Conservation (phyloP, 2,113 vertebrate species). For the Tiliqua scincoides region DNA sequence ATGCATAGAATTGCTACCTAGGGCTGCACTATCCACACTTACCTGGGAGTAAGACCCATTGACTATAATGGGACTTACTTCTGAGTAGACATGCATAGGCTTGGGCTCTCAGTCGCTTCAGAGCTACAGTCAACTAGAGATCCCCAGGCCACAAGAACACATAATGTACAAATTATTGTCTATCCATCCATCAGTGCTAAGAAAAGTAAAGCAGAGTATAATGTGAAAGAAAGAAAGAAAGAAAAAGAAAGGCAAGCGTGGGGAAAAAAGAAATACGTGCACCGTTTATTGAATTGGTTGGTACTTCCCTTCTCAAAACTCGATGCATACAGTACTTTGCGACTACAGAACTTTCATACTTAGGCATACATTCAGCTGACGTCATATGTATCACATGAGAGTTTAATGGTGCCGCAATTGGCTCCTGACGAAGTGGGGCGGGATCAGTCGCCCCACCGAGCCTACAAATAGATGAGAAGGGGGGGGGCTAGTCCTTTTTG, state of each 20-base stretch:
- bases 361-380: too few relatives aligned
- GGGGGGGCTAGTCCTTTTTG: fast-evolving
- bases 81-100: too few relatives aligned
- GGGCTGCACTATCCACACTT: too few relatives aligned
- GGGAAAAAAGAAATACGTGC: not conserved
- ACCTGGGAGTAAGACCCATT: too few relatives aligned
- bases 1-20: too few relatives aligned
- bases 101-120: not conserved
- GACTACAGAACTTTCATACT: too few relatives aligned
- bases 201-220: not conserved
- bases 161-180: too few relatives aligned
- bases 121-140: not conserved
- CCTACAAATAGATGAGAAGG: not conserved
- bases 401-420: not conserved
- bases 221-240: not conserved
- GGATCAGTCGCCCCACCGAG: fast-evolving
- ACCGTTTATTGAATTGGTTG: not conserved
- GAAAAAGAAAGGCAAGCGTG: not conserved
- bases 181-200: not conserved
- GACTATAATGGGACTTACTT: too few relatives aligned
- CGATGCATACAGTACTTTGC: too few relatives aligned
- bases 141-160: too few relatives aligned
- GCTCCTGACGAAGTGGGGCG: not conserved
- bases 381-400: not conserved
- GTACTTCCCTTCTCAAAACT: too few relatives aligned